A percentile compares a stretch with the other conserved stretches of the same genome.
Evolutionary conservation across 2,113 vertebrate species (phyloP).

Genomic region (Silurus glanis): DNA sequence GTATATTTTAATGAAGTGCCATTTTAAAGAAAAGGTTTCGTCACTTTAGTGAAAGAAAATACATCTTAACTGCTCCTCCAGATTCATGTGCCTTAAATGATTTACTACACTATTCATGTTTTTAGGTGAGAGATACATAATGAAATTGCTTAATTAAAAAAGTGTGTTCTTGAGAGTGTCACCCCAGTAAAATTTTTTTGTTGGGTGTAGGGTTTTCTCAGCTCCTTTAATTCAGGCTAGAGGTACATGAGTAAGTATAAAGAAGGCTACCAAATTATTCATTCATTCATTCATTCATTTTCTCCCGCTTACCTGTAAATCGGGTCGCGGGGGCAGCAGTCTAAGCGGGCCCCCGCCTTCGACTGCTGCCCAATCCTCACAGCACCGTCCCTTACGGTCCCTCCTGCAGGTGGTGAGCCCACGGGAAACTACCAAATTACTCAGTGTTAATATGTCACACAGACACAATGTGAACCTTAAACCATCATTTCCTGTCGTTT

Average conservation of each 20-base stretch:
- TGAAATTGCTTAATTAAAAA: background rate
- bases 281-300: no score
- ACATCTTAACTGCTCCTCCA: background rate
- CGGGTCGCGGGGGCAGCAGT: no score
- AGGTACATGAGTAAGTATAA: background rate
- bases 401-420: no score
- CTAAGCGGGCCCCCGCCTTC: no score
- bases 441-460: background rate
- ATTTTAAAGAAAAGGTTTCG: background rate
- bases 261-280: background rate
- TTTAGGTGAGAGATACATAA: background rate
- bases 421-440: background rate
- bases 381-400: no score
- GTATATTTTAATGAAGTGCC: background rate
- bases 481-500: background rate
- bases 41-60: background rate
- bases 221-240: background rate
- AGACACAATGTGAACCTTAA: background rate
- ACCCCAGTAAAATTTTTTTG: background rate
- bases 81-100: background rate
- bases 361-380: no score
- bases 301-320: no score
- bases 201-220: background rate
- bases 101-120: background rate
- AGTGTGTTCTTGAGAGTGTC: background rate